Evolutionary conservation across 2,888 invertebrate genomes (phyloP).

Genomic region (Macrosiphum euphorbiae): DNA sequence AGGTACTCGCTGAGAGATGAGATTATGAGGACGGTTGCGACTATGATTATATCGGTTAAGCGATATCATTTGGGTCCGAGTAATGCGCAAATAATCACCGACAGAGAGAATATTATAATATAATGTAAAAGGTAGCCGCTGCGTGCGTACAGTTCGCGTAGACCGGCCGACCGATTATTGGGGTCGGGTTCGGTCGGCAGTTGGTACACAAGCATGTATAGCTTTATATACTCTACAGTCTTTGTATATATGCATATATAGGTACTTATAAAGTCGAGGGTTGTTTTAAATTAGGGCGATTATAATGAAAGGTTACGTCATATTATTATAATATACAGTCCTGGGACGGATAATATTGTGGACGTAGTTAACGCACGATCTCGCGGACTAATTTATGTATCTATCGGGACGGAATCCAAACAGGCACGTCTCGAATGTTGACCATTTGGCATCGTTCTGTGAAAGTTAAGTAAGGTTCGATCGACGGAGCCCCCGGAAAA

Average conservation of each 20-base stretch:
- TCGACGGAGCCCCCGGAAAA: background rate
- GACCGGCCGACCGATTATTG: background rate
- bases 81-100: background rate
- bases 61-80: background rate
- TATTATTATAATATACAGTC: background rate
- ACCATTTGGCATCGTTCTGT: background rate
- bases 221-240: background rate
- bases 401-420: conserved; percentile 10
- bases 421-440: background rate
- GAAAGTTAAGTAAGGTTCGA: conserved; percentile 22
- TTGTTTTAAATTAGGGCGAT: conserved; percentile 17
- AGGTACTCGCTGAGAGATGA: background rate
- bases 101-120: background rate
- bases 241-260: too few relatives aligned
- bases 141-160: background rate
- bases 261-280: background rate
- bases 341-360: conserved; percentile 7
- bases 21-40: background rate
- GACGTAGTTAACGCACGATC: conserved; percentile 31
- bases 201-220: background rate
- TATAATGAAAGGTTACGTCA: background rate
- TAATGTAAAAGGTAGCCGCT: background rate
- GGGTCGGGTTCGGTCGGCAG: background rate
- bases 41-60: background rate
- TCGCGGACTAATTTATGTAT: conserved; percentile 21